Evolutionary conservation across 2,797 vertebrate genomes (phyloP).

Genomic region (Phrynocephalus vlangalii): DNA sequence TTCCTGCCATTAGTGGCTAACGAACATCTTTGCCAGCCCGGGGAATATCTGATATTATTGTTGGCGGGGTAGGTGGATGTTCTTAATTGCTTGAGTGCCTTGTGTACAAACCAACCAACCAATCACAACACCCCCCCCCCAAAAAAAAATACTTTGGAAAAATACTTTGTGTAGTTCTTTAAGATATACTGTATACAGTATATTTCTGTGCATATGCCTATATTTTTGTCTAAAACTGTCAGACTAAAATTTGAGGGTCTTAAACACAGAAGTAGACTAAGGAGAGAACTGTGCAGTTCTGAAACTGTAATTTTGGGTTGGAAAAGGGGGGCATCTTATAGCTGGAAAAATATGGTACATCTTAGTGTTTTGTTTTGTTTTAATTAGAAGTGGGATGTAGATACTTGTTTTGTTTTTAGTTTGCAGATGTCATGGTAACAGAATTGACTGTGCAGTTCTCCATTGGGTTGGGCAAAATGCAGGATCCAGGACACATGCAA

Average conservation of each 20-base stretch:
- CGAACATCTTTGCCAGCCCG: conserved; percentile 20
- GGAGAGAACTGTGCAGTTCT: too few species aligned
- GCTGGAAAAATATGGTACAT: too few species aligned
- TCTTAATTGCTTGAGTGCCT: conserved; percentile 13
- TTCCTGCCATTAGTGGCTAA: conserved; percentile 16
- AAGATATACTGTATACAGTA: neutral
- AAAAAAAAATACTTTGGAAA: too few species aligned
- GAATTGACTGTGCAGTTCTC: neutral
- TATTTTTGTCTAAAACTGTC: too few species aligned
- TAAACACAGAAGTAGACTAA: too few species aligned
- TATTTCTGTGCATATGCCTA: too few species aligned
- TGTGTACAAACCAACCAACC: neutral
- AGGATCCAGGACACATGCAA: neutral
- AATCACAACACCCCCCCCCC: too few species aligned
- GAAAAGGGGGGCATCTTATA: too few species aligned
- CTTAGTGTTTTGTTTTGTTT: neutral
- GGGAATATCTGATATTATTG: neutral
- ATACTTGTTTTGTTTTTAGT: neutral
- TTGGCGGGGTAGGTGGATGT: conserved; percentile 1
- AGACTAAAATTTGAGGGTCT: too few species aligned
- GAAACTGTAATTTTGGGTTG: too few species aligned
- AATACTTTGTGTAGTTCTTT: neutral
- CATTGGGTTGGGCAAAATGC: too few species aligned
- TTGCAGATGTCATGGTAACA: neutral
- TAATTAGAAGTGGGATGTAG: neutral